Base-by-base conservation (phyloP, 2,113 vertebrate genomes). In the Epinephelus cyanopodus region DNA sequence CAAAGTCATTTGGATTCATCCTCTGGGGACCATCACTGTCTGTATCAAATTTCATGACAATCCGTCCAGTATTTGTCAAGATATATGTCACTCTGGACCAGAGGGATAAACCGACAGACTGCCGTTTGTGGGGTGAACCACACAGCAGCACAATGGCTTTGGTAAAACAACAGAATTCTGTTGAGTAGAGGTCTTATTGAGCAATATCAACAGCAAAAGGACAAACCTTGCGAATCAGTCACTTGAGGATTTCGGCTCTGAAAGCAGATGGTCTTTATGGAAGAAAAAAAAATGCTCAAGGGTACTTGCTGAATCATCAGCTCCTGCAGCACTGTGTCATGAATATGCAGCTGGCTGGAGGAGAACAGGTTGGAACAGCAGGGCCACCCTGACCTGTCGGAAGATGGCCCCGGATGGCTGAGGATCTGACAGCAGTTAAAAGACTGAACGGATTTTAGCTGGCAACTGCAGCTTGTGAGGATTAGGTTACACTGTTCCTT, bases 271-370 rank as follows among this genome's bases (percentile, higher is more conserved):
- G 19, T 37, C 0, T 25, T 21, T 60, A 73, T 73, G 52, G 56
- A 67, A 47, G 1, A 17, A 48, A 72, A 68, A 37, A n/a, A 68
- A 13, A 25, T 15, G 8, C 39, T 57, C 25, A 37, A 45, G 25
- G 75, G 18, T 39, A 48, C 29, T 67, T 37, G 62, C 52, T 74
- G n/a, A 75, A 57, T 63, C 23, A 83, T 77, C 45, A 29, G 50
- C 18, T 86, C 50, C 42, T 37, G 39, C 60, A 21, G 42, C 66
- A 60, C 50, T 1, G 6, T 5, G 53, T 86, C 15, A 74, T 82
- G 67, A 82, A 72, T 68, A 58, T 45, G 62, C 87, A 89, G 76
- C 78, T 85, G 74, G 54, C 53, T 25, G 79, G n/a, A 72, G 56
- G 56, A 63, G 61, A 66, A 47, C 68, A 65, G 50, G 65, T 53